These are phyloP conservation scores for Goniozus legneri DNA, from an alignment of 1,140 invertebrate species.

Conservation along the genomic window DNA sequence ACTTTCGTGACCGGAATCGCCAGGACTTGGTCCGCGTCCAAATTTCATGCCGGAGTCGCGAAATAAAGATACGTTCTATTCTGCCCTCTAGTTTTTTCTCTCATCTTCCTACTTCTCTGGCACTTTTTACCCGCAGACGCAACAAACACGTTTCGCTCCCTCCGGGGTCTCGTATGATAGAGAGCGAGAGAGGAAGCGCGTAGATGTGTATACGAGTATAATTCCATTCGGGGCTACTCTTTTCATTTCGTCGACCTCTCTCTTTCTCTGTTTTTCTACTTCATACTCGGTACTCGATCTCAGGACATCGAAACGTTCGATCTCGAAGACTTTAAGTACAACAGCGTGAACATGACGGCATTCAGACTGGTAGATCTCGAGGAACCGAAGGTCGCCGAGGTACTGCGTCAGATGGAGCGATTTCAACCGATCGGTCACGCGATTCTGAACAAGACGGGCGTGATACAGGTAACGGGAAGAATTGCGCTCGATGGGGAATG, in stretches of 20 bases:
- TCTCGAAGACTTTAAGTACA: slow-evolving; percentile 91
- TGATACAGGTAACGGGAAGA: slow-evolving; percentile 65
- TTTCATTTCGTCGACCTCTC: neutral
- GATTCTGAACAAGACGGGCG: slow-evolving; percentile 70
- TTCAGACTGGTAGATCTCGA: slow-evolving; percentile 82
- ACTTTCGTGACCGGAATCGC: no score
- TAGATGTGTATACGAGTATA: neutral
- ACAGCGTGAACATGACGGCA: slow-evolving; percentile 89
- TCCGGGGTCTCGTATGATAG: no score
- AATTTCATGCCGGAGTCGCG: no score
- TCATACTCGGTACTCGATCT: slow-evolving; percentile 20
- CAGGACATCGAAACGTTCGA: slow-evolving; percentile 89
- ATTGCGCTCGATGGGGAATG: neutral
- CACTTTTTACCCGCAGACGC: no score
- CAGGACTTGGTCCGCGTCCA: no score
- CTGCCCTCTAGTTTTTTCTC: no score
- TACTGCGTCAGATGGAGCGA: slow-evolving; percentile 81
- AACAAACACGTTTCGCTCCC: no score
- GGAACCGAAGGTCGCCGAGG: slow-evolving; percentile 69
- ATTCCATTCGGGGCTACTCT: neutral
- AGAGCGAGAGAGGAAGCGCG: neutral
- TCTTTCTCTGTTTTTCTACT: neutral
- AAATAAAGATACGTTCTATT: no score
- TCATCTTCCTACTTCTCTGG: no score
- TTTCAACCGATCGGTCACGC: slow-evolving; percentile 79